Evolutionary conservation across 2,113 vertebrate species (phyloP), one percentile per base, ranked within the genome.

Genomic region (Sturnira hondurensis): DNA sequence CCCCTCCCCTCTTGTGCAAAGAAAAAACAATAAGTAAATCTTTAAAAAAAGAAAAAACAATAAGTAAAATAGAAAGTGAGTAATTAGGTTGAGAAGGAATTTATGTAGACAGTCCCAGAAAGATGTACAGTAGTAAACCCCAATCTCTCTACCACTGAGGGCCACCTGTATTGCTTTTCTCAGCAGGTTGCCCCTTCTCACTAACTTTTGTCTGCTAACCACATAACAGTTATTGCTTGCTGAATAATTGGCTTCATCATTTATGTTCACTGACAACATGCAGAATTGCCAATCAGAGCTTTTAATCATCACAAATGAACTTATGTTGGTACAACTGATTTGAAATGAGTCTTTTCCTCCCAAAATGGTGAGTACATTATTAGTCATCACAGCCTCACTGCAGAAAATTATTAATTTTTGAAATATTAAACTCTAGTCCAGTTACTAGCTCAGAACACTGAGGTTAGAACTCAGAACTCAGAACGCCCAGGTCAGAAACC

Each of bases 231-330:
- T 65, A 74, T 56, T 63, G 43, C n/a, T 76, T 78, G 12, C 70
- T 58, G 83, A 93, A 73, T 88, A 93, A 90, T 93, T 93, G 36
- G 28, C 52, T 92, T 86, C 56, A 45, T 81, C 24, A 47, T 86
- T 77, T 58, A 54, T 45, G 4, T 77, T 83, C 77, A 56, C 58
- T 7, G 36, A 52, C 5, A 33, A 78, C 33, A 58, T 56, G 45
- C 13, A 71, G 86, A 86, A 89, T 47, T 52, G 50, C 20, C 89
- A 52, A 26, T 26, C 3, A 4, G 63, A 86, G 78, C 13, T 93
- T 86, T 84, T n/a, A 58, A 86, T 90, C 52, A 50, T 93, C 50
- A 28, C 50, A 70, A 71, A 50, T 74, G 56, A 78, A 91, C 45
- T 67, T 5, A 16, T 15, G 26, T 87, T 24, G 68, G 54, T 15